Conservation (phyloP, 2,888 invertebrate genomes). For the Trichopoda pennipes region DNA sequence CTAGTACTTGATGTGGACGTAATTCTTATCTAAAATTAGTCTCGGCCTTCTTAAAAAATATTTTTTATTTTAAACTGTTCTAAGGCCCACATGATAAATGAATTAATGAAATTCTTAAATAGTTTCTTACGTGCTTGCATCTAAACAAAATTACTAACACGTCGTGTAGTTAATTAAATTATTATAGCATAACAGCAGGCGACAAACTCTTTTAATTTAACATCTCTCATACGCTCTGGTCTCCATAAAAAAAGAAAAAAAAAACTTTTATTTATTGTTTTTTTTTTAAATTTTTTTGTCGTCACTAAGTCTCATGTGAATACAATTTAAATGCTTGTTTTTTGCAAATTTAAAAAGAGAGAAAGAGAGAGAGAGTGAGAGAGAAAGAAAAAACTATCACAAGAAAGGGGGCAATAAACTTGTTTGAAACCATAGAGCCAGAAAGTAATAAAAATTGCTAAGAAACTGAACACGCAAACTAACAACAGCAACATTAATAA, state of each 20-base stretch:
- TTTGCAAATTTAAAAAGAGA: constrained; percentile 22
- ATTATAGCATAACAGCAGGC: neutral
- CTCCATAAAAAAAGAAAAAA: no score
- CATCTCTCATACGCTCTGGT: no score
- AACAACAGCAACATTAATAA: constrained; percentile 6
- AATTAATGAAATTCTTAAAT: no score
- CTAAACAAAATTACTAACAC: neutral
- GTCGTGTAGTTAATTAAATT: constrained; percentile 18
- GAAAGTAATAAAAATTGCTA: constrained; percentile 59
- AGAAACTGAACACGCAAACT: constrained; percentile 33
- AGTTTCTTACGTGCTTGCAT: no score
- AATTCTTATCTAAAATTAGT: no score
- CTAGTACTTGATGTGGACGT: no score
- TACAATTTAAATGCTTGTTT: constrained; percentile 59
- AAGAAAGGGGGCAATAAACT: constrained; percentile 67
- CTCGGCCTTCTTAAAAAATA: no score
- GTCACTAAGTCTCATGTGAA: constrained; percentile 59
- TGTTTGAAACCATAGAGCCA: constrained; percentile 58
- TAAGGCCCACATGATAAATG: no score
- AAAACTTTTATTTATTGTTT: neutral
- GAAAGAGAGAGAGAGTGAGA: no score
- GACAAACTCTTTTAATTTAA: no score
- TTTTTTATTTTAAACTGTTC: no score
- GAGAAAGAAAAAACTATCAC: constrained; percentile 22
- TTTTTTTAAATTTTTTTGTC: constrained; percentile 24